A percentile compares a stretch with the other conserved stretches of the same genome.
Evolutionary conservation across 2,888 invertebrate genomes (phyloP).

Genomic region (Lithosia quadra): DNA sequence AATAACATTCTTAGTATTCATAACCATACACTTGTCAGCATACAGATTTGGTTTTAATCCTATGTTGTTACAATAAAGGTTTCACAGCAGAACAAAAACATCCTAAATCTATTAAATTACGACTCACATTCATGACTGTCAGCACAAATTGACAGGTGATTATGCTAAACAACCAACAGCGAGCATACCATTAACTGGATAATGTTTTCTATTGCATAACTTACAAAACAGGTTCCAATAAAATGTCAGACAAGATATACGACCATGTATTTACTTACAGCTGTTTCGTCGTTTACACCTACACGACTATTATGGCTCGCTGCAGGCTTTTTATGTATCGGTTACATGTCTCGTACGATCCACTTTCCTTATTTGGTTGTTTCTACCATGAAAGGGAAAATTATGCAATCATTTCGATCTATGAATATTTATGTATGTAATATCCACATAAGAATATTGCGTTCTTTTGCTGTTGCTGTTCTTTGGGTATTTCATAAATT

Average conservation of each 20-base stretch:
- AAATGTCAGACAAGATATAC: conserved; percentile 75
- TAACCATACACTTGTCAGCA: background rate
- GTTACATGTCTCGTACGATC: conserved; percentile 59
- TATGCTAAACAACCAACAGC: conserved; percentile 69
- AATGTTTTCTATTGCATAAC: conserved; percentile 81
- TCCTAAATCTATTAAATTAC: conserved; percentile 46
- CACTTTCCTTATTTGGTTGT: conserved; percentile 62
- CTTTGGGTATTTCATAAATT: background rate
- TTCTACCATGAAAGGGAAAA: conserved; percentile 58
- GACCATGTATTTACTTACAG: conserved; percentile 68
- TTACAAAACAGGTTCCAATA: conserved; percentile 75
- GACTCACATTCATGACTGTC: conserved; percentile 47
- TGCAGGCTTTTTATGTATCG: conserved; percentile 63
- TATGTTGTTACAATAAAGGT: background rate
- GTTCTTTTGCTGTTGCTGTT: no score
- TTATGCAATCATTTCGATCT: conserved; percentile 57
- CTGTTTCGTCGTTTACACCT: conserved; percentile 70
- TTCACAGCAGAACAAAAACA: conserved; percentile 34
- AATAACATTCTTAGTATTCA: background rate
- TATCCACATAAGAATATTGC: background rate
- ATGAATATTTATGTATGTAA: conserved; percentile 14
- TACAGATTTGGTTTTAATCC: background rate
- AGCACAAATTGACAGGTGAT: conserved; percentile 74
- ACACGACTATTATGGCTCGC: conserved; percentile 63
- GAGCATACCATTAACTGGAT: conserved; percentile 69